A percentile compares a stretch with the other conserved stretches of the same genome.
phyloP scores from a whole-genome alignment of 1,140 invertebrate genomes.

The Metopolophium dirhodum region DNA sequence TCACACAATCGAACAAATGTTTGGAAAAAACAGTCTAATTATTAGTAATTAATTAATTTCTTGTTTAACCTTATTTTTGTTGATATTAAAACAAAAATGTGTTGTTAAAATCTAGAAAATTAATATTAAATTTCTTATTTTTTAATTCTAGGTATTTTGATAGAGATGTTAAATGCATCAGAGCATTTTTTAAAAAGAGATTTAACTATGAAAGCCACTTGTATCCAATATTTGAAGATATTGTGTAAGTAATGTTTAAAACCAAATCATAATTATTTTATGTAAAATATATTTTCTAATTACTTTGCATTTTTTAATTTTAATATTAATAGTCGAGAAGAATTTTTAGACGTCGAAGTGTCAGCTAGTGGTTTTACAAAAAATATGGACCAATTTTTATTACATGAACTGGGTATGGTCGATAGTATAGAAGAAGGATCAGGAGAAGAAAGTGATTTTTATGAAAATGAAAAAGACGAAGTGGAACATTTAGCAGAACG shows the following conservation, averaged over 20 bases:
- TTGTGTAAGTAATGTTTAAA: constrained; percentile 66
- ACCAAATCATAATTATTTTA: constrained; percentile 58
- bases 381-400: constrained; percentile 73
- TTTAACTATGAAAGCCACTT: constrained; percentile 91
- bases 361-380: constrained; percentile 90
- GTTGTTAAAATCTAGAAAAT: background rate
- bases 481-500: constrained; percentile 42
- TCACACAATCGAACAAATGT: too few species aligned
- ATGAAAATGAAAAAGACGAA: constrained; percentile 30
- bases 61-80: background rate
- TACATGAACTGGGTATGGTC: constrained; percentile 66
- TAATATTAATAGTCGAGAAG: constrained; percentile 71
- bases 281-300: background rate
- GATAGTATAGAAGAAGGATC: constrained; percentile 64
- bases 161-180: constrained; percentile 92
- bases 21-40: background rate
- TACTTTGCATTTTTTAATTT: constrained; percentile 11
- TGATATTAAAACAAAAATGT: too few species aligned
- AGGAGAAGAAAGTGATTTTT: constrained; percentile 62
- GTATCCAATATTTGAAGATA: constrained; percentile 84
- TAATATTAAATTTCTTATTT: background rate
- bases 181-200: constrained; percentile 89
- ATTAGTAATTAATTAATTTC: background rate
- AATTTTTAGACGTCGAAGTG: constrained; percentile 86
- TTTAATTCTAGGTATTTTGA: constrained; percentile 81